Evolutionary conservation across 2,888 invertebrate species (phyloP).

Genomic region (Sussaba pulchella): DNA sequence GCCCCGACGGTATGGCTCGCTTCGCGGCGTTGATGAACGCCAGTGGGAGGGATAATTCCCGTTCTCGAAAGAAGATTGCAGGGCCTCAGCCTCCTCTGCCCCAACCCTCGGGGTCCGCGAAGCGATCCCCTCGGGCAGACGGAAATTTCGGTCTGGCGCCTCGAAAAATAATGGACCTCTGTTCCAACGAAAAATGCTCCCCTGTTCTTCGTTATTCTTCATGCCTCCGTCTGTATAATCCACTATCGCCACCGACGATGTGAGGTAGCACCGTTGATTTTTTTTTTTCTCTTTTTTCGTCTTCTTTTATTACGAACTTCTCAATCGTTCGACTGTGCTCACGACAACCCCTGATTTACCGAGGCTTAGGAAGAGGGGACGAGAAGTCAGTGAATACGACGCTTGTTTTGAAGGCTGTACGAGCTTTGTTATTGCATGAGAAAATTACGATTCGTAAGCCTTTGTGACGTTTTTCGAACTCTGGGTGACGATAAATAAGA

Average conservation of each 20-base stretch:
- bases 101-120: constrained; percentile 19
- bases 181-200: constrained; percentile 30
- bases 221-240: constrained; percentile 28
- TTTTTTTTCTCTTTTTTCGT: constrained; percentile 1
- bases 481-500: too few relatives aligned
- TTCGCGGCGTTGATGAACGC: constrained; percentile 25
- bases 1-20: background rate
- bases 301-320: constrained; percentile 27
- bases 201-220: background rate
- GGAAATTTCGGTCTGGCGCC: constrained; percentile 55
- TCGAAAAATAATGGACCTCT: constrained; percentile 56
- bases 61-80: constrained; percentile 56
- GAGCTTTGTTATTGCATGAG: background rate
- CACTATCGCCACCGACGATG: constrained; percentile 10
- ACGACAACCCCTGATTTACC: constrained; percentile 60
- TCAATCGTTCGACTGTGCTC: constrained; percentile 55
- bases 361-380: background rate
- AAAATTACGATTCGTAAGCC: too few relatives aligned
- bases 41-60: constrained; percentile 56
- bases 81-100: constrained; percentile 37
- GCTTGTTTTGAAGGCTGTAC: background rate
- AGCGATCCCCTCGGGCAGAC: constrained; percentile 51
- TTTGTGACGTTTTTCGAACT: too few relatives aligned
- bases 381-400: background rate
- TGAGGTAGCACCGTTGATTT: constrained; percentile 37